Evolutionary conservation across 92 coral and sea anemone genomes (phyloP).

Genomic region (Umimayanthus kanabou): DNA sequence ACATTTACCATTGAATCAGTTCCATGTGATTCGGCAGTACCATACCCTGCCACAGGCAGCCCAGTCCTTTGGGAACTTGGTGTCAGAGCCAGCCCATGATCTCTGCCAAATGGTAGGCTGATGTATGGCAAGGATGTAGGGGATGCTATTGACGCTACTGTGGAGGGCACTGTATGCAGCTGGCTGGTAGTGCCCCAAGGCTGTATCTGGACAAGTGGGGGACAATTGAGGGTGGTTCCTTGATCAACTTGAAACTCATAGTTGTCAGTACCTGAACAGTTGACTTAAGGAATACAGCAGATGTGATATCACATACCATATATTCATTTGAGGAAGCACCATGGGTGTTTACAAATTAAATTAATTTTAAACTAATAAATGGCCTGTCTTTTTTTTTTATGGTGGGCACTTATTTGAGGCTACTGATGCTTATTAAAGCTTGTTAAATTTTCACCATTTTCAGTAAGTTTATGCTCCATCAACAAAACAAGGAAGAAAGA

Average conservation of each 20-base stretch:
- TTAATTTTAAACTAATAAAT: too few relatives aligned
- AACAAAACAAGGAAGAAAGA: too few relatives aligned
- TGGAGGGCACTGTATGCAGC: slow-evolving; percentile 41
- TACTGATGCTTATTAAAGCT: too few relatives aligned
- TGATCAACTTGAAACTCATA: slow-evolving; percentile 79
- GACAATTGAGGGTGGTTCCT: slow-evolving; percentile 55
- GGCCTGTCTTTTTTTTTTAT: too few relatives aligned
- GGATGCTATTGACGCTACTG: slow-evolving; percentile 21
- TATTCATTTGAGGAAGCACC: neutral
- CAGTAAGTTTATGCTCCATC: too few relatives aligned
- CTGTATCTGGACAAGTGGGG: slow-evolving; percentile 47
- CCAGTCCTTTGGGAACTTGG: slow-evolving; percentile 56
- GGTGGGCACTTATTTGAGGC: too few relatives aligned
- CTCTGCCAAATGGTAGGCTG: slow-evolving; percentile 34
- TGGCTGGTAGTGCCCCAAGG: slow-evolving; percentile 61
- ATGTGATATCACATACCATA: neutral
- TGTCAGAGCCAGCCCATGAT: slow-evolving; percentile 49
- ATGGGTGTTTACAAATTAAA: too few relatives aligned
- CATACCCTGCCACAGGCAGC: slow-evolving; percentile 61
- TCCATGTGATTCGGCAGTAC: slow-evolving; percentile 45
- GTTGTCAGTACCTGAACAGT: slow-evolving; percentile 63
- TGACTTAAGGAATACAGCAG: slow-evolving; percentile 42
- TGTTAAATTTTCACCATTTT: too few relatives aligned
- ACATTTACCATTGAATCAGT: slow-evolving; percentile 49
- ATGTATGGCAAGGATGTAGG: slow-evolving; percentile 81